Base-by-base conservation (phyloP, 2,113 vertebrate genomes). In the Rhegmatorhina hoffmannsi region DNA sequence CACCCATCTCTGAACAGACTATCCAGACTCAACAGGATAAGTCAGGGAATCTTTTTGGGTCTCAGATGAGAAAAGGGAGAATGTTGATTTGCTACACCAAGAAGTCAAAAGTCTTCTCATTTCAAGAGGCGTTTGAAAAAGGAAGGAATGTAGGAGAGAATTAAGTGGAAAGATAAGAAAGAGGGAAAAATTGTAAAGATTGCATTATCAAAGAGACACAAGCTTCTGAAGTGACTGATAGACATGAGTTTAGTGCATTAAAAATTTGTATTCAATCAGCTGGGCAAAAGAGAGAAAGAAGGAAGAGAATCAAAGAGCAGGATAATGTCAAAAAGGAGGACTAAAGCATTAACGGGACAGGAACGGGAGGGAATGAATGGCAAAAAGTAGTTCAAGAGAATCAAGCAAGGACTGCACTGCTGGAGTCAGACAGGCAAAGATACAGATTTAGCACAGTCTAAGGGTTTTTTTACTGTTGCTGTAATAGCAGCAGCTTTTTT, bases 1-100 rank as follows among this genome's bases (percentile, higher is more conserved):
- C 44, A 56, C 23, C 4, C 7, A 17, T 14, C 44, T 49, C 62
- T 53, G 28, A 79, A 53, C 8, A 38, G 44, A 33, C 8, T 40
- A 85, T 52, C 38, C 53, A 84, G 47, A 24, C 33, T 70, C 78
- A 83, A n/a, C 20, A 75, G 18, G 18, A 38, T 23, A 89, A 84
- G 33, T 13, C 2, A 19, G 10, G 38, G 17, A 82, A 75, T 36
- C 9, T 62, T 75, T 75, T 7, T 26, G 23, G 26, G 23, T 75
- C 18, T 75, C 60, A 38, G 60, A 63, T 26, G 18, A 62, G 81
- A 62, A 93, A 62, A 82, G 23, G 25, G 55, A 89, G 23, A 74
- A 4, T 2, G 3, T 36, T 74, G 26, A 44, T 60, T 91, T 81
- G 49, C 53, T 56, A 8, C 0, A 0, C 10, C 18, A 64, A 56